A percentile compares a stretch with the other conserved stretches of the same genome.
phyloP scores from a whole-genome alignment of 2,888 invertebrate species.

The Drosophila borborema region DNA sequence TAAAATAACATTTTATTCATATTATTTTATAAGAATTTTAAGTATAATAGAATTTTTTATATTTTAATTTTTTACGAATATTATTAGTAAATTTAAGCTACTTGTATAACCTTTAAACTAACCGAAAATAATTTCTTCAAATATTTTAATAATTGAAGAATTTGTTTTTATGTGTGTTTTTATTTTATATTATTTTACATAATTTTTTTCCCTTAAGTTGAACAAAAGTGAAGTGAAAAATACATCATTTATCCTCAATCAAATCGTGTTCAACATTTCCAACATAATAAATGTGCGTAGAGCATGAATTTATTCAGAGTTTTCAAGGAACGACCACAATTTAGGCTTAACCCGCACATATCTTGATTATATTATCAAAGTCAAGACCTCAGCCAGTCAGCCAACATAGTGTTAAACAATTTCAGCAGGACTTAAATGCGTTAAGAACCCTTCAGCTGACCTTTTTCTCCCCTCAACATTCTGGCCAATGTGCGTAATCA shows the following conservation, averaged over 20 bases:
- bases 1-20: too few species aligned
- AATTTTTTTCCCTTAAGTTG: background rate
- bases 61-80: too few species aligned
- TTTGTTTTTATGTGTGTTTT: too few species aligned
- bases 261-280: background rate
- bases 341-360: background rate
- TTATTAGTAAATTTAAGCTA: too few species aligned
- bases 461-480: background rate
- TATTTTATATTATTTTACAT: too few species aligned
- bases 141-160: too few species aligned
- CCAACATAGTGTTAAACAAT: slow-evolving; percentile 3
- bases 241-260: background rate
- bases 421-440: background rate
- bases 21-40: too few species aligned
- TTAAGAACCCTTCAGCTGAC: slow-evolving; percentile 8
- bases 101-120: too few species aligned
- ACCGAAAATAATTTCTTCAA: background rate
- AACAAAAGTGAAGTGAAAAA: background rate
- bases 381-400: background rate
- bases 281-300: background rate
- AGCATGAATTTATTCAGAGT: background rate
- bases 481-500: slow-evolving; percentile 55
- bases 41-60: too few species aligned
- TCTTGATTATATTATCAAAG: slow-evolving; percentile 4
- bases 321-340: background rate